Evolutionary conservation across 2,888 invertebrate genomes (phyloP), one percentile per base, ranked within the genome.

Genomic region (Cheilosia impressa): DNA sequence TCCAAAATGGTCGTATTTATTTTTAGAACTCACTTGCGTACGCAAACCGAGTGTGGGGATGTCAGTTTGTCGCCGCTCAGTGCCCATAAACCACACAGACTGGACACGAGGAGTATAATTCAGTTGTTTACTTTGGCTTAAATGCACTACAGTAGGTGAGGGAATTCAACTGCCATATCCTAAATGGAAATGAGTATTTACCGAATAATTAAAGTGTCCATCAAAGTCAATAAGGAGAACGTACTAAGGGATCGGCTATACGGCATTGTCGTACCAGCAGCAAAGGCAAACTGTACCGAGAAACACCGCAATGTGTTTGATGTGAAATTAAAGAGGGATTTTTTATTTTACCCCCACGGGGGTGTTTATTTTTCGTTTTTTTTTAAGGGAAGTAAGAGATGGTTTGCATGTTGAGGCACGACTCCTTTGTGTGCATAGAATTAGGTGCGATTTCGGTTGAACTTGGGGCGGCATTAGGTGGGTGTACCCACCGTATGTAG

Each of bases 171-270:
- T 50, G 43, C 22, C 27, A 57, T 63, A 55, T 62, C 38, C 71
- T 27, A 17, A 31, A 34, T 58, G 45, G 71, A 63, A 71, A 52
- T 34, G 43, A 38, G 58, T 79, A 68, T 81, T 80, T 75, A 81
- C 66, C 62, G 75, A 81, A 69, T 76, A 81, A 76, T 76, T 81
- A 81, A 81, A 81, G 57, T 69, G 81, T 69, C 81, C 81, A 69
- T 81, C 81, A 81, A 81, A 76, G 76, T 81, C 68, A 68, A 68
- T 68, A 68, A 4, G 43, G 62, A 58, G 19, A 38, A 52, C 22
- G 27, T 55, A 27, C 68, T 45, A 22, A 41, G 19, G 19, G 6
- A 15, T 17, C 34, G 17, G 47, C 2, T 24, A 2, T 6, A 10
- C 17, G 19, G 31, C 5, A 17, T 22, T 17, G 13, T 17, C 9